These are phyloP conservation scores for Gallinago jamesoni DNA, from an alignment of 2,113 vertebrate species.

Conservation along the genomic window DNA sequence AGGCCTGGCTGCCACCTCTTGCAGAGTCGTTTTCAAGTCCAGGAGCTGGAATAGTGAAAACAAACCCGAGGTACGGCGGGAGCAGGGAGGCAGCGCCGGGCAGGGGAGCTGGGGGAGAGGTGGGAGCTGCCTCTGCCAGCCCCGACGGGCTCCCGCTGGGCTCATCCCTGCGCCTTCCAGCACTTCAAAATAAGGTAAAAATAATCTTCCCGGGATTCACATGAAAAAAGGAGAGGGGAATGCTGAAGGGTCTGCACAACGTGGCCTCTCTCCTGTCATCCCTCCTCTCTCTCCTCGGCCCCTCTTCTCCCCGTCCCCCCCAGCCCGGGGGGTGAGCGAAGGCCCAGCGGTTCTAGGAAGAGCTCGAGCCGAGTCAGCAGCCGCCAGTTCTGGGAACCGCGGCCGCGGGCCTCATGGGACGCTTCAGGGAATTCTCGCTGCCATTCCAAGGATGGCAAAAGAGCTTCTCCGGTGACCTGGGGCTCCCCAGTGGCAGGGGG, in stretches of 20 bases:
- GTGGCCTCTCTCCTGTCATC: background rate
- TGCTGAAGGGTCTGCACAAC: background rate
- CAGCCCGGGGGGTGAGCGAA: background rate
- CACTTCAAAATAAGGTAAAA: background rate
- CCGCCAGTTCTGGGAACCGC: slow-evolving; percentile 52
- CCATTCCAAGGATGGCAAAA: slow-evolving; percentile 67
- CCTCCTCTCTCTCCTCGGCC: background rate
- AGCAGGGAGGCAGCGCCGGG: background rate
- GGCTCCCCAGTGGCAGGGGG: slow-evolving; percentile 10
- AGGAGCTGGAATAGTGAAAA: background rate
- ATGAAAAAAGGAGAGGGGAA: background rate
- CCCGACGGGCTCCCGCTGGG: background rate
- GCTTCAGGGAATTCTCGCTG: slow-evolving; percentile 69
- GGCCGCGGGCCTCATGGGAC: slow-evolving; percentile 4
- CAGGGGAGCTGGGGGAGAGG: background rate
- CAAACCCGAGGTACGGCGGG: background rate
- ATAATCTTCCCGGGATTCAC: background rate
- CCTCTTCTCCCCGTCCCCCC: background rate
- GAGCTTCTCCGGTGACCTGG: slow-evolving; percentile 34
- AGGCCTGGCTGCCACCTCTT: background rate
- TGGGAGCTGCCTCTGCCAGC: background rate
- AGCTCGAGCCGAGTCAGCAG: slow-evolving; percentile 39
- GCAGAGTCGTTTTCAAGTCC: background rate
- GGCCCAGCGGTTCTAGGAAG: slow-evolving; percentile 56
- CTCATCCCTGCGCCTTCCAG: background rate